Evolutionary conservation across 2,888 invertebrate genomes (phyloP), one percentile per base, ranked within the genome.

Genomic region (Antheraea yamamai): DNA sequence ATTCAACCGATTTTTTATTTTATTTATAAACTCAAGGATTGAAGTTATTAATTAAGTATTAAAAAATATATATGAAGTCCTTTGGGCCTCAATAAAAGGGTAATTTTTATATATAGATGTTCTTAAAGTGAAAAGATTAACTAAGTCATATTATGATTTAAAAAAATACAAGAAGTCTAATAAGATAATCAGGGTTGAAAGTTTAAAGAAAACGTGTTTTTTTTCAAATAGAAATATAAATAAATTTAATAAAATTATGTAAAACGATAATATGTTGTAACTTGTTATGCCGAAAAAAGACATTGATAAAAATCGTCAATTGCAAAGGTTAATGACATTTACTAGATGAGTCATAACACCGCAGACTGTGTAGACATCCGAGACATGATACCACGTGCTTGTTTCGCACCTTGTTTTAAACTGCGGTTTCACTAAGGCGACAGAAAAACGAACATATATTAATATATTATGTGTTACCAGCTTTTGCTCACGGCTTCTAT

Each of bases 301-400:
- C 76, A 76, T 75, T 79, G 81, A 79, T 81, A 80, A 78, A 75
- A 79, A 77, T 77, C 72, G 76, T 74, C 52, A 20, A n/a, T 64
- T 66, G 20, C 73, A 20, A 30, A 81, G 86, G 85, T 87, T 82
- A 87, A 85, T 83, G 85, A 87, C 86, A 85, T 84, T 82, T 78
- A 74, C 78, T 83, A 81, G 87, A 89, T 89, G 90, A 88, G 83
- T 90, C 89, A 89, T 79, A 79, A 23, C 39, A 58, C 64, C 72
- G 77, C 77, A 30, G 81, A 78, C 81, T 20, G 20, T 78, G 80
- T 82, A 82, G 83, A 82, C 82, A 82, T 79, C 84, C 74, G 79
- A 80, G 76, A 80, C 79, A 74, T 74, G 76, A 77, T 58, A 58
- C 39, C 71, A 61, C 72, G 74, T 61, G 72, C 39, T 70, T 20